Evolutionary conservation across 2,888 invertebrate genomes (phyloP).

Genomic region (Drosophila prolongata): DNA sequence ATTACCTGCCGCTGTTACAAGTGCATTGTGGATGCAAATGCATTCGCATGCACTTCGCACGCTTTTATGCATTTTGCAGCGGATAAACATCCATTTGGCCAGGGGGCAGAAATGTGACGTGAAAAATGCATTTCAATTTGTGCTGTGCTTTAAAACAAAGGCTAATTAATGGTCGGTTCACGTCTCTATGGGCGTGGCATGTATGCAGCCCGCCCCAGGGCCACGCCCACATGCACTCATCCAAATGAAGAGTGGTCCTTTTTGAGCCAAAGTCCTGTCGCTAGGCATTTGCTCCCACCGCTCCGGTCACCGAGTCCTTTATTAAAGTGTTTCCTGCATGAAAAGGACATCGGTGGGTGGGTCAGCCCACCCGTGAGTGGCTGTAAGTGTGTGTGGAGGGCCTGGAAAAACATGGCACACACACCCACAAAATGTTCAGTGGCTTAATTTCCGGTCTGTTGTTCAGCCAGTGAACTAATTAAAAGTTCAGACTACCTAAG

Average conservation of each 20-base stretch:
- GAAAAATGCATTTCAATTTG: constrained; percentile 74
- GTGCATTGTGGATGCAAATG: constrained; percentile 26
- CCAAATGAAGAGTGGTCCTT: constrained; percentile 30
- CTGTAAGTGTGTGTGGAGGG: constrained; percentile 14
- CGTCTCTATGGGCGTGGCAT: neutral
- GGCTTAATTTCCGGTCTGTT: constrained; percentile 78
- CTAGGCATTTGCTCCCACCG: constrained; percentile 13
- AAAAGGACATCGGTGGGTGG: constrained; percentile 30
- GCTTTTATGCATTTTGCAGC: constrained; percentile 67
- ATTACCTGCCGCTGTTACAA: constrained; percentile 12
- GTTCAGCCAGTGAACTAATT: constrained; percentile 73
- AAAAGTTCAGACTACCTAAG: constrained; percentile 66
- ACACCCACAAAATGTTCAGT: constrained; percentile 57
- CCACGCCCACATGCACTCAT: constrained; percentile 27
- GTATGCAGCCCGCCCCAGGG: constrained; percentile 6
- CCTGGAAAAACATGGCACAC: constrained; percentile 27
- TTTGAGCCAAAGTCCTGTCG: constrained; percentile 10
- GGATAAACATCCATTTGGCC: constrained; percentile 47
- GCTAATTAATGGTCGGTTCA: constrained; percentile 64
- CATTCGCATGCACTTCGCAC: constrained; percentile 61
- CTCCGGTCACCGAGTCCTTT: constrained; percentile 18
- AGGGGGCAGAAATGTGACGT: constrained; percentile 24
- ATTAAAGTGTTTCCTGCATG: constrained; percentile 43
- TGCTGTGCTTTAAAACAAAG: constrained; percentile 50
- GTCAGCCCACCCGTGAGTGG: constrained; percentile 1